A percentile compares a stretch with the other conserved stretches of the same genome.
Conservation (phyloP, 2,888 invertebrate species). For the Microctonus brassicae region DNA sequence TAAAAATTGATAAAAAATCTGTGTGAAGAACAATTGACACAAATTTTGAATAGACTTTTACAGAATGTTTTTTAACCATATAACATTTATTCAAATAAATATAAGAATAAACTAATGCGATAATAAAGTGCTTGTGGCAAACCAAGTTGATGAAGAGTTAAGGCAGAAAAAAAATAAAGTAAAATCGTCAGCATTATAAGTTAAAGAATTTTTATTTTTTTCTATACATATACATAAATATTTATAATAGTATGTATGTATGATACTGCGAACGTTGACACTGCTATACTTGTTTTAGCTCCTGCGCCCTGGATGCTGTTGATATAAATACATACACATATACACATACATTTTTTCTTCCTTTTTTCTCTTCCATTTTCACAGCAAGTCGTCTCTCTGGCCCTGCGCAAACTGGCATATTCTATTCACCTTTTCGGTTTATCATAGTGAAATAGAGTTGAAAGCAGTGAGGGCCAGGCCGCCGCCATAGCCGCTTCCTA, state of each 20-base stretch:
- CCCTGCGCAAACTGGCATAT: conserved; percentile 30
- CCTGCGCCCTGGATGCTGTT: conserved; percentile 30
- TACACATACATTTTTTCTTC: too few species aligned
- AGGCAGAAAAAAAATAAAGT: not conserved
- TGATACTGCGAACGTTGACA: conserved; percentile 20
- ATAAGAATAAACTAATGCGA: not conserved
- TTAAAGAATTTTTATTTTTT: not conserved
- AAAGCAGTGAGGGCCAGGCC: conserved; percentile 68
- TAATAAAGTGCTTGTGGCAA: not conserved
- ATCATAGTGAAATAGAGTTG: conserved; percentile 33
- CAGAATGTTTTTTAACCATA: too few species aligned
- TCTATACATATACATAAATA: not conserved
- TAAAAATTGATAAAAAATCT: too few species aligned
- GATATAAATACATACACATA: not conserved
- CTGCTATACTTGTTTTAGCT: conserved; percentile 5
- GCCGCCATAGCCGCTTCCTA: conserved; percentile 70
- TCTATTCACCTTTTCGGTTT: conserved; percentile 37
- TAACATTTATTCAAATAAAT: too few species aligned
- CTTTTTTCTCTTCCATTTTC: conserved; percentile 2
- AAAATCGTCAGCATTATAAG: conserved; percentile 9
- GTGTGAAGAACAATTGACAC: too few species aligned
- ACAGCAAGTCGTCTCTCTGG: conserved; percentile 4
- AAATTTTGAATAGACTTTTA: too few species aligned
- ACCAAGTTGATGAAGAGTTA: not conserved
- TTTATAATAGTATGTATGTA: not conserved